phyloP scores from a whole-genome alignment of 2,888 invertebrate genomes.

The Eulithis testata region DNA sequence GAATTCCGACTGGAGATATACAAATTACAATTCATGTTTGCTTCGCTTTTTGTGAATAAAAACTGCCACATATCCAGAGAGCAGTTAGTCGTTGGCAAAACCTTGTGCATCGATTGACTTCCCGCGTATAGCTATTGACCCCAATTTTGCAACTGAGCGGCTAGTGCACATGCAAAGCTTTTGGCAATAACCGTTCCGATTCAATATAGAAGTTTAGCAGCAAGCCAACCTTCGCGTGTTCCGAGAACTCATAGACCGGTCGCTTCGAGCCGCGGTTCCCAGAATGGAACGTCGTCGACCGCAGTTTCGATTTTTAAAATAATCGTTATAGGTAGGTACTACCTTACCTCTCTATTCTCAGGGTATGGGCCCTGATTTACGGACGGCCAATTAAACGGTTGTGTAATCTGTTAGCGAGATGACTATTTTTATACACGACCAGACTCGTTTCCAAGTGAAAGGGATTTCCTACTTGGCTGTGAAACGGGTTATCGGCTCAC shows the following conservation, averaged over 20 bases:
- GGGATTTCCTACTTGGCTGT: slow-evolving; percentile 71
- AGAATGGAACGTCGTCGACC: slow-evolving; percentile 66
- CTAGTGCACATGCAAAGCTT: slow-evolving; percentile 49
- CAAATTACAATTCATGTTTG: slow-evolving; percentile 26
- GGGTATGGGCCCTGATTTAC: slow-evolving; percentile 61
- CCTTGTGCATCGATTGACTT: background rate
- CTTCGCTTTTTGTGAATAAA: too few relatives aligned
- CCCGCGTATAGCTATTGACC: slow-evolving; percentile 48
- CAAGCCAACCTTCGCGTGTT: slow-evolving; percentile 71
- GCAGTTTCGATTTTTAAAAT: slow-evolving; percentile 77
- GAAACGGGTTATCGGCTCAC: slow-evolving; percentile 58
- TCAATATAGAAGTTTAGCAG: slow-evolving; percentile 67
- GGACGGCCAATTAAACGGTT: slow-evolving; percentile 66
- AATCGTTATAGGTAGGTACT: slow-evolving; percentile 66
- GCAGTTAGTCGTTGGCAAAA: too few relatives aligned
- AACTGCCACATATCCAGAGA: too few relatives aligned
- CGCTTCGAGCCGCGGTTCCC: slow-evolving; percentile 57
- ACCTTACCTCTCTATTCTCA: slow-evolving; percentile 39
- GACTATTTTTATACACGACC: slow-evolving; percentile 67
- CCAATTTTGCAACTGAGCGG: slow-evolving; percentile 54
- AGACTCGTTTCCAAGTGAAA: slow-evolving; percentile 72
- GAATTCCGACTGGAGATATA: slow-evolving; percentile 55
- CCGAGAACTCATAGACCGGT: slow-evolving; percentile 72
- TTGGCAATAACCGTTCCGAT: slow-evolving; percentile 70
- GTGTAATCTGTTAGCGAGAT: slow-evolving; percentile 70